Evolutionary conservation across 37 sponge, comb jelly and placozoan species (phyloP).

Genomic region (Bolinopsis microptera): DNA sequence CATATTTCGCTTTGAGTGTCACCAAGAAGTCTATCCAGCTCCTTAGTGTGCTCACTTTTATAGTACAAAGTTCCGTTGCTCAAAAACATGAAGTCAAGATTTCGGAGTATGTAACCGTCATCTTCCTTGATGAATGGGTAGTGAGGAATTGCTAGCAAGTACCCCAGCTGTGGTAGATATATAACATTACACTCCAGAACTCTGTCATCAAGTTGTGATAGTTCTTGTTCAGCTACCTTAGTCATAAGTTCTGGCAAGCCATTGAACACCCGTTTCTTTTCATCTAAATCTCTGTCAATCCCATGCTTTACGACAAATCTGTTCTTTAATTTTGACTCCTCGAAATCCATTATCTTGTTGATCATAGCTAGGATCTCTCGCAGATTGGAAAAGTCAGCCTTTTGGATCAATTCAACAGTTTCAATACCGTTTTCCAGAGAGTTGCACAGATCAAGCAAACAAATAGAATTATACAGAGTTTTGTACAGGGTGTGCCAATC

Average conservation of each 20-base stretch:
- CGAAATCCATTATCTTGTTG: slow-evolving; percentile 75
- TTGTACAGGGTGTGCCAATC: slow-evolving; percentile 92
- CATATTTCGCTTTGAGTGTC: slow-evolving; percentile 90
- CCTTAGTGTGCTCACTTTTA: slow-evolving; percentile 84
- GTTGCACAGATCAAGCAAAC: slow-evolving; percentile 79
- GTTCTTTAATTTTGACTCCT: slow-evolving; percentile 77
- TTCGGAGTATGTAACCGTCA: slow-evolving; percentile 68
- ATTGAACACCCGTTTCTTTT: slow-evolving; percentile 81
- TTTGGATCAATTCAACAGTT: slow-evolving; percentile 69
- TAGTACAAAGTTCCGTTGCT: slow-evolving; percentile 78
- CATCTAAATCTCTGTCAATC: slow-evolving; percentile 83
- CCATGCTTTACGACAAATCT: slow-evolving; percentile 88
- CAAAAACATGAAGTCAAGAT: slow-evolving; percentile 78
- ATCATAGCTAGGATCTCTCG: slow-evolving; percentile 58
- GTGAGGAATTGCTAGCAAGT: slow-evolving; percentile 75
- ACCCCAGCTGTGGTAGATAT: slow-evolving; percentile 95
- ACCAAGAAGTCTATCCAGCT: slow-evolving; percentile 84
- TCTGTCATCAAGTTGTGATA: slow-evolving; percentile 70
- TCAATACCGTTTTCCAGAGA: slow-evolving; percentile 72
- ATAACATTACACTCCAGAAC: slow-evolving; percentile 89
- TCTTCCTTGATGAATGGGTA: slow-evolving; percentile 66
- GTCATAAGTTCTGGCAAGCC: slow-evolving; percentile 96
- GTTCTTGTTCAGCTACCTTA: slow-evolving; percentile 84
- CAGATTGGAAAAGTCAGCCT: slow-evolving; percentile 24
- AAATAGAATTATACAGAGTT: slow-evolving; percentile 82